These are phyloP conservation scores for Leptinotarsa haldemani DNA, from an alignment of 2,888 invertebrate genomes.

Conservation along the genomic window DNA sequence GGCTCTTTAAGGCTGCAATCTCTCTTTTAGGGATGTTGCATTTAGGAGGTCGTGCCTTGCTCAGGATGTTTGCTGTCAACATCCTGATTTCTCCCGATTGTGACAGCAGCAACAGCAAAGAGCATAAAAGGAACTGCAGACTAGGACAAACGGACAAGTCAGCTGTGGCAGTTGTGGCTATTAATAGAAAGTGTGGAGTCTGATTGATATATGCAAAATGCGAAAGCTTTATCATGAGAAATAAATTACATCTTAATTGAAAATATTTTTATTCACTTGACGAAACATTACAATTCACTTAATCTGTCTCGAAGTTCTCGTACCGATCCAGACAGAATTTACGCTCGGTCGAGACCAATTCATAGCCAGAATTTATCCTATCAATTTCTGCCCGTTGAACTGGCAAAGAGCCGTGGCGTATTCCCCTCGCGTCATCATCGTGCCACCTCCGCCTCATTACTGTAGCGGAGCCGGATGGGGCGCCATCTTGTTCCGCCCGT, in stretches of 20 bases:
- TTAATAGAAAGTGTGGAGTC: too few relatives aligned
- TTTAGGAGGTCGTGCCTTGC: too few relatives aligned
- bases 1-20: too few relatives aligned
- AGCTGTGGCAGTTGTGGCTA: too few relatives aligned
- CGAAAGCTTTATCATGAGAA: background rate
- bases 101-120: too few relatives aligned
- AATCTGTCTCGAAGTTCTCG: slow-evolving; percentile 34
- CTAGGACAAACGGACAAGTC: too few relatives aligned
- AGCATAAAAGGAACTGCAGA: too few relatives aligned
- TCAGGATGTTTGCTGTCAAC: too few relatives aligned
- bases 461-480: slow-evolving; percentile 55
- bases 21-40: too few relatives aligned
- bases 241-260: slow-evolving; percentile 27
- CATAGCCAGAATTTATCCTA: slow-evolving; percentile 74
- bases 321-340: slow-evolving; percentile 45
- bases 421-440: slow-evolving; percentile 44
- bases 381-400: slow-evolving; percentile 74
- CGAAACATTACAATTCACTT: slow-evolving; percentile 28
- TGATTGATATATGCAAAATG: too few relatives aligned
- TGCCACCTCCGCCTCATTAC: slow-evolving; percentile 48
- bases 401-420: slow-evolving; percentile 68
- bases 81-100: too few relatives aligned
- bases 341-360: slow-evolving; percentile 70
- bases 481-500: slow-evolving; percentile 64
- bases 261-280: slow-evolving; percentile 35